Percentiles rank a stretch among this genome's conserved stretches.
phyloP scores from a whole-genome alignment of 2,113 vertebrate species.

The Protobothrops flavoviridis region DNA sequence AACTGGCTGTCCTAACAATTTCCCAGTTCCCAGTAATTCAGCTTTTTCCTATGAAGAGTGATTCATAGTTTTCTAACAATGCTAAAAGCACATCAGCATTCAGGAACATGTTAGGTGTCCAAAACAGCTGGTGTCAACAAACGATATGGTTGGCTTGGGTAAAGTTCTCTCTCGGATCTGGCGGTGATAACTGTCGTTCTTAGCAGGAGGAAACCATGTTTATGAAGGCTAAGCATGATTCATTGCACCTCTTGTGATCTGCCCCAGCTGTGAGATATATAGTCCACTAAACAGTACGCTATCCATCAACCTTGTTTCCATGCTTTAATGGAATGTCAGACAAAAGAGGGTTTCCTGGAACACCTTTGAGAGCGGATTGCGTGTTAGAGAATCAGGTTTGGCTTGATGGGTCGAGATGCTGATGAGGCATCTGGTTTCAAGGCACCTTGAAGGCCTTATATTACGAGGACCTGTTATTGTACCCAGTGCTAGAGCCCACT shows the following conservation, averaged over 20 bases:
- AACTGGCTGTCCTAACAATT: not conserved
- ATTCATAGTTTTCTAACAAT: not conserved
- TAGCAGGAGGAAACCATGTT: conserved; percentile 25
- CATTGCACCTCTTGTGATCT: not conserved
- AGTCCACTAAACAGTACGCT: not conserved
- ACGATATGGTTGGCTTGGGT: not conserved
- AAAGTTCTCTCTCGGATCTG: not conserved
- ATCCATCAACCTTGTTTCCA: not conserved
- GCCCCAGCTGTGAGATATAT: not conserved
- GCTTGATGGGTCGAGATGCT: not conserved
- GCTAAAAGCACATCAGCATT: not conserved
- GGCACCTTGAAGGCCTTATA: not conserved
- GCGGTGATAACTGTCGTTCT: not conserved
- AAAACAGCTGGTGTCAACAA: not conserved
- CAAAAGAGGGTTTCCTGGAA: not conserved
- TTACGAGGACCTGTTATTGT: not conserved
- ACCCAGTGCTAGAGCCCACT: not conserved
- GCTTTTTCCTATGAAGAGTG: not conserved
- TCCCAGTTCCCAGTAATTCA: not conserved
- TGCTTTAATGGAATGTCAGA: not conserved
- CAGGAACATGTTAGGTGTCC: not conserved
- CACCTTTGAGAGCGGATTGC: not conserved
- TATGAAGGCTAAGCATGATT: not conserved
- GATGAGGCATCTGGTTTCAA: not conserved
- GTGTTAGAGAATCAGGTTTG: not conserved